Conservation (phyloP, 2,113 vertebrate species). For the Thalassarche chlororhynchos region DNA sequence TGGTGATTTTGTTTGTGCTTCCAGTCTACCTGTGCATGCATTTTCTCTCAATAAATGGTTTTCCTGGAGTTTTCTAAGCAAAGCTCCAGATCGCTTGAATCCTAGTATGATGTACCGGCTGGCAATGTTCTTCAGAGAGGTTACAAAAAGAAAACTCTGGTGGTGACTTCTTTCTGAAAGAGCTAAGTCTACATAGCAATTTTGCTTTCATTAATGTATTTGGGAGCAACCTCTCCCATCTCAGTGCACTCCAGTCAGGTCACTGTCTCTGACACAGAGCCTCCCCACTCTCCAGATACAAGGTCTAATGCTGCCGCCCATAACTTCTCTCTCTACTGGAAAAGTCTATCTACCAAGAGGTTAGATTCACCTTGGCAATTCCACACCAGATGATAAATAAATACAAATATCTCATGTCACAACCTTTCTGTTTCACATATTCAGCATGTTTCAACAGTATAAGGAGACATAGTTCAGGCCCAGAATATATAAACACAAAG, state of each 20-base stretch:
- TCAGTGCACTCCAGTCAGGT: neutral
- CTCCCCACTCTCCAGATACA: neutral
- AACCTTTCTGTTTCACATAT: neutral
- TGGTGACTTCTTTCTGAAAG: neutral
- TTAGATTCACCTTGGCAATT: conserved; percentile 37
- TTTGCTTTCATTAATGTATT: neutral
- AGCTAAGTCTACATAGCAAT: neutral
- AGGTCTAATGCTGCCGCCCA: neutral
- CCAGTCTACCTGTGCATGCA: neutral
- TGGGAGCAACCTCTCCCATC: neutral
- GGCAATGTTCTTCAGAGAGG: neutral
- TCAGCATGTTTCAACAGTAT: conserved; percentile 25
- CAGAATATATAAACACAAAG: conserved; percentile 1
- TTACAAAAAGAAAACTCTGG: neutral
- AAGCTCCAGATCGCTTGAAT: neutral
- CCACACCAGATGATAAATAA: conserved; percentile 30
- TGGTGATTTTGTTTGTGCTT: neutral
- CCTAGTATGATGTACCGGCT: neutral
- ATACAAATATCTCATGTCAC: neutral
- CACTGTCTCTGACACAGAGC: neutral
- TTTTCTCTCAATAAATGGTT: neutral
- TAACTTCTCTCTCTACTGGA: neutral
- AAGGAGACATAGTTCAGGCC: neutral
- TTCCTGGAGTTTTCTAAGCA: neutral
- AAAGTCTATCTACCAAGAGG: neutral